These are phyloP conservation scores for Dione vanillae DNA, from an alignment of 2,888 invertebrate genomes.

Conservation along the genomic window DNA sequence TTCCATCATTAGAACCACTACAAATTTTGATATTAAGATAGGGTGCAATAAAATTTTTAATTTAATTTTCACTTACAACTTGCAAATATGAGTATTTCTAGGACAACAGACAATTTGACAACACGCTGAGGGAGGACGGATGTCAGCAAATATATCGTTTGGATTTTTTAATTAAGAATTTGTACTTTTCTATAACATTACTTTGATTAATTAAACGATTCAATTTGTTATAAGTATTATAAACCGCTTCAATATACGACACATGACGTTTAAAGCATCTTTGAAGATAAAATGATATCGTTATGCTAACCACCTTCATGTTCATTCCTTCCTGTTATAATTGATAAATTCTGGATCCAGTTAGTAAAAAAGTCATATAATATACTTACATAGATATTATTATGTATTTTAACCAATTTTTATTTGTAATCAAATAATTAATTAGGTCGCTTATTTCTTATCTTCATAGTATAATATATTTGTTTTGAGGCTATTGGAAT, in stretches of 20 bases:
- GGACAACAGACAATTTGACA: conserved; percentile 64
- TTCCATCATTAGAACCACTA: conserved; percentile 85
- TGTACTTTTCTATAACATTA: conserved; percentile 90
- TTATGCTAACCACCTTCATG: conserved; percentile 94
- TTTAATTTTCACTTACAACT: too few relatives aligned
- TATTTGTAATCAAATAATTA: too few relatives aligned
- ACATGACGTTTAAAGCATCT: conserved; percentile 92
- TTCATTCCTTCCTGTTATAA: too few relatives aligned
- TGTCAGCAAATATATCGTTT: conserved; percentile 48
- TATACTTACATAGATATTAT: too few relatives aligned
- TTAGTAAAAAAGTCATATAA: too few relatives aligned
- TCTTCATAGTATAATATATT: too few relatives aligned
- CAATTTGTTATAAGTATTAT: conserved; percentile 78
- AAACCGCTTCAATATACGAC: conserved; percentile 86
- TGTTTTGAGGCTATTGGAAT: too few relatives aligned
- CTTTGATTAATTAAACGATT: conserved; percentile 88
- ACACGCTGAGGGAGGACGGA: conserved; percentile 58
- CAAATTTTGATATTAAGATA: conserved; percentile 85
- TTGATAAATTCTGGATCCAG: too few relatives aligned
- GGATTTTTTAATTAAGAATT: conserved; percentile 84
- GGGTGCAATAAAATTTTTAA: conserved; percentile 84
- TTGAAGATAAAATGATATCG: conserved; percentile 84
- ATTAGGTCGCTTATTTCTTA: too few relatives aligned
- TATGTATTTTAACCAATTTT: too few relatives aligned
- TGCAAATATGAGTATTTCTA: conserved; percentile 50